A percentile compares a stretch with the other conserved stretches of the same genome.
phyloP scores from a whole-genome alignment of 2,113 vertebrate genomes.

The Stomatorhinus ivindoensis region DNA sequence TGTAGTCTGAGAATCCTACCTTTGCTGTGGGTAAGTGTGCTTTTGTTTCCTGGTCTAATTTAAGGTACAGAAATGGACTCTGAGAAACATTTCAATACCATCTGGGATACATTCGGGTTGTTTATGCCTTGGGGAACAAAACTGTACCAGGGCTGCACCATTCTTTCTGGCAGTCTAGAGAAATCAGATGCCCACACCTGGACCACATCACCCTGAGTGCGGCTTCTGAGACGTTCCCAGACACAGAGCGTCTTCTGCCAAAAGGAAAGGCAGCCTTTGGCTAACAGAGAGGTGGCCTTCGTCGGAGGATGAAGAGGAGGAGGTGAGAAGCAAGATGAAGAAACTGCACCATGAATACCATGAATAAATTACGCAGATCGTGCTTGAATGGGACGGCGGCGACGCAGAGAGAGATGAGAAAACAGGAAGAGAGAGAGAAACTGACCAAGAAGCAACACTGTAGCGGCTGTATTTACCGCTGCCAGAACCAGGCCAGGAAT shows the following conservation, averaged over 20 bases:
- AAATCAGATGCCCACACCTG: neutral
- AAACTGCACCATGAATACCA: neutral
- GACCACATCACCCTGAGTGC: neutral
- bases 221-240: neutral
- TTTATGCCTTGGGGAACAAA: neutral
- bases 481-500: neutral
- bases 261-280: neutral
- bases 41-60: neutral
- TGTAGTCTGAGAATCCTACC: neutral
- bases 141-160: neutral
- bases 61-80: neutral
- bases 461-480: neutral
- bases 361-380: neutral
- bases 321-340: neutral
- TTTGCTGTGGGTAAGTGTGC: neutral
- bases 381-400: neutral
- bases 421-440: neutral
- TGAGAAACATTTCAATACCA: neutral
- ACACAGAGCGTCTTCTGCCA: neutral
- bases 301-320: neutral
- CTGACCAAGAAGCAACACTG: neutral
- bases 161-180: neutral
- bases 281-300: neutral
- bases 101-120: neutral
- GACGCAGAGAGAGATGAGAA: neutral